Base-by-base conservation (phyloP, 2,113 vertebrate genomes). In the Clinocottus analis region DNA sequence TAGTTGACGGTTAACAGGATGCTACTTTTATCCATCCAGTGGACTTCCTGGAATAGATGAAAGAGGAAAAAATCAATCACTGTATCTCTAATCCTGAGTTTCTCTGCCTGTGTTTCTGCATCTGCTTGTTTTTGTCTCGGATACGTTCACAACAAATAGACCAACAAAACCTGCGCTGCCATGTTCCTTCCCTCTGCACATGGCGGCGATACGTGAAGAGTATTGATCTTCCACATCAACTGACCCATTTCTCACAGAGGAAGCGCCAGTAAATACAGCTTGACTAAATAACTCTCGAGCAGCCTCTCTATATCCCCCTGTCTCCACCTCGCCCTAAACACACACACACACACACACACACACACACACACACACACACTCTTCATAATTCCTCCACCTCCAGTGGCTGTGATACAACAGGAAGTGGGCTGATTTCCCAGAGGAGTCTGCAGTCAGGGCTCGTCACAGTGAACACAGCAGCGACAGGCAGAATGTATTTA, bases 401-500 rank as follows among this genome's bases (percentile, higher is more conserved):
- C 81, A 73, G 73, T 59, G 71, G 81, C 80, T 79, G 76, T 72
- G 74, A 68, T 85, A 72, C 73, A 80, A 86, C 82, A 85, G 88
- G 92, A 93, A 92, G 84, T 76, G 79, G 72, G 59, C 70, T 92
- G 83, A 91, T 91, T 91, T 93, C 90, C 90, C 91, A 79, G 59
- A 73, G 84, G 92, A 87, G 87, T 86, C 82, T 88, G 84, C 75
- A 90, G 76, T 90, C 84, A 85, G 75, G 63, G 58, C 77, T 47
- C 72, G 83, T 82, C 83, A 82, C 79, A 70, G 83, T 74, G 13
- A 85, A 75, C 80, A 58, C 69, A 83, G 87, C 79, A 84, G 74
- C 77, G 62, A 66, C 80, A 82, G 75, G 87, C 76, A 66, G 75
- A 78, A 86, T 85, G 67, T 85, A 58, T 80, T 79, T 80, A 83